Evolutionary conservation across 1,140 invertebrate species (phyloP).

Genomic region (Drosophila punjabiensis): DNA sequence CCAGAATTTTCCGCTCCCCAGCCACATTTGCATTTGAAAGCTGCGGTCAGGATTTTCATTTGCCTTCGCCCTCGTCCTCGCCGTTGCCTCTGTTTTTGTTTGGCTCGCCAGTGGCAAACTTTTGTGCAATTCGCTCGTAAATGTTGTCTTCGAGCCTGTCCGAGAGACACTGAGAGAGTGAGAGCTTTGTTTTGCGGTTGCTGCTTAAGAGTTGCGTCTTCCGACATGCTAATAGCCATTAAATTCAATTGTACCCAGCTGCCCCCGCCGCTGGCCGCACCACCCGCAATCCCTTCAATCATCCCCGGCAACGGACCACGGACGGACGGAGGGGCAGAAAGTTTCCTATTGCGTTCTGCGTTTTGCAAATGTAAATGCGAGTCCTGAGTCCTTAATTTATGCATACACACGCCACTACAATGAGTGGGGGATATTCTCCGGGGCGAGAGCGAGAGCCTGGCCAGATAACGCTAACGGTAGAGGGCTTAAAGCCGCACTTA

Average conservation of each 20-base stretch:
- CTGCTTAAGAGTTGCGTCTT: conserved; percentile 63
- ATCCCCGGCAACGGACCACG: conserved; percentile 23
- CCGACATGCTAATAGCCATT: conserved; percentile 75
- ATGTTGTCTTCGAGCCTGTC: conserved; percentile 44
- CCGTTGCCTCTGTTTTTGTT: conserved; percentile 18
- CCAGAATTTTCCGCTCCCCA: conserved; percentile 50
- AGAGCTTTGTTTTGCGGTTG: conserved; percentile 69
- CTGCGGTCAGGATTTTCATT: conserved; percentile 49
- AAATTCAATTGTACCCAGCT: conserved; percentile 59
- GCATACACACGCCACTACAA: conserved; percentile 67
- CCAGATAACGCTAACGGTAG: conserved; percentile 32
- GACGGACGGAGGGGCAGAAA: conserved; percentile 16
- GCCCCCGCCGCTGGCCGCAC: neutral
- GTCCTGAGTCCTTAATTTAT: conserved; percentile 70
- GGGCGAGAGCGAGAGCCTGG: conserved; percentile 13
- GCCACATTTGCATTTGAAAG: conserved; percentile 55
- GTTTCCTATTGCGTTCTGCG: conserved; percentile 50
- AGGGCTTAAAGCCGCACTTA: conserved; percentile 53
- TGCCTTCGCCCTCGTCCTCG: conserved; percentile 1
- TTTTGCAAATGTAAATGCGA: conserved; percentile 47
- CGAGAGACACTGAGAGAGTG: neutral
- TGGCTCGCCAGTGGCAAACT: conserved; percentile 27
- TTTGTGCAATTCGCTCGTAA: conserved; percentile 61
- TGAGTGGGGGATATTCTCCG: conserved; percentile 35
- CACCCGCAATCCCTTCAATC: conserved; percentile 35